These are phyloP conservation scores for Drosophila putrida DNA, from an alignment of 2,888 invertebrate genomes.

Conservation along the genomic window DNA sequence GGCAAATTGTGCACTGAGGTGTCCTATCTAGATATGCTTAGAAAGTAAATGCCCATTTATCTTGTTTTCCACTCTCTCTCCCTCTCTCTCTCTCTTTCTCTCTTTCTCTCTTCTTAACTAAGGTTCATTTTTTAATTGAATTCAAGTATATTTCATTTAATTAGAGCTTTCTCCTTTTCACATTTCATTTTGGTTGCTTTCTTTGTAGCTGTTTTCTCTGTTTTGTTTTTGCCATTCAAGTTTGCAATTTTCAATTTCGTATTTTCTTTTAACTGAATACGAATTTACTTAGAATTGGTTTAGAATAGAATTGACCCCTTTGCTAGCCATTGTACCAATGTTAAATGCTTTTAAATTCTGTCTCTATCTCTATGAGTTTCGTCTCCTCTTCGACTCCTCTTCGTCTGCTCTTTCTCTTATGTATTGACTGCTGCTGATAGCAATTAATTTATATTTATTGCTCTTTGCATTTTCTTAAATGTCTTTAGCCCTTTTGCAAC, in stretches of 20 bases:
- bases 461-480: background rate
- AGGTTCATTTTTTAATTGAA: conserved; percentile 19
- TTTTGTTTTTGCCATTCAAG: conserved; percentile 23
- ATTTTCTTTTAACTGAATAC: conserved; percentile 15
- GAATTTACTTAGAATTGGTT: conserved; percentile 18
- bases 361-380: background rate
- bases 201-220: conserved; percentile 16
- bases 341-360: conserved; percentile 14
- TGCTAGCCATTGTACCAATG: background rate
- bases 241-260: conserved; percentile 29
- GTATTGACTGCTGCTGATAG: background rate
- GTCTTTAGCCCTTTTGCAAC: background rate
- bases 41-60: conserved; percentile 10
- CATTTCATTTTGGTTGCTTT: background rate
- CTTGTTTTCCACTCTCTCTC: background rate
- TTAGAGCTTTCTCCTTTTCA: conserved; percentile 13
- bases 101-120: background rate
- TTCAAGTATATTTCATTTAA: conserved; percentile 23
- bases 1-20: conserved; percentile 45
- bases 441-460: background rate
- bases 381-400: background rate
- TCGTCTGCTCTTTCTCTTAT: background rate
- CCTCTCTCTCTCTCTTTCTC: background rate
- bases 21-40: conserved; percentile 2
- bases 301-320: conserved; percentile 9